Evolutionary conservation across 2,113 vertebrate species (phyloP).

Genomic region (Podocnemis expansa): DNA sequence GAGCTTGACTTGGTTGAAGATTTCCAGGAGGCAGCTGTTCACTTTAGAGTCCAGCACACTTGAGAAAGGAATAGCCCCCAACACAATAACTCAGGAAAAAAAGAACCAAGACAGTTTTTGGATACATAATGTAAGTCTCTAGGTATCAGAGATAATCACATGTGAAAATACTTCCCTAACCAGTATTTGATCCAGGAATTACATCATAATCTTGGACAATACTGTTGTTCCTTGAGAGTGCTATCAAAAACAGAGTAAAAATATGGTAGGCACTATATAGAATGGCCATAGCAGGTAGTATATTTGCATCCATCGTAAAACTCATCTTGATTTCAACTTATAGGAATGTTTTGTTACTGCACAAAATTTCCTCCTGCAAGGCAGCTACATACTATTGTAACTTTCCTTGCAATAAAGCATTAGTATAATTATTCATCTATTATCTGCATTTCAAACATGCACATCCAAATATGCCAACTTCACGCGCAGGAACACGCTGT

Average conservation of each 20-base stretch:
- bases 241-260: neutral
- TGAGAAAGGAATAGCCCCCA: too few relatives aligned
- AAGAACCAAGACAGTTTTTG: too few relatives aligned
- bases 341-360: neutral
- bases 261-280: neutral
- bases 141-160: neutral
- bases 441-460: neutral
- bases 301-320: neutral
- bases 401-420: neutral
- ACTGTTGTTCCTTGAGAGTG: neutral
- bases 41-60: too few relatives aligned
- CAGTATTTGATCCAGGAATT: neutral
- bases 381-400: neutral
- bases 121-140: neutral
- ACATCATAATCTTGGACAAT: neutral
- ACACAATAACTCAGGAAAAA: too few relatives aligned
- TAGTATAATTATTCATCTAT: neutral
- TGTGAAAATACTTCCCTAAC: neutral
- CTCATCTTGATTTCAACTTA: neutral
- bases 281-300: neutral
- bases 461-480: neutral
- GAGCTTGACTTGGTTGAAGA: too few relatives aligned
- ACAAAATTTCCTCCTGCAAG: neutral
- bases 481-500: neutral
- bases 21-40: too few relatives aligned